A percentile compares a stretch with the other conserved stretches of the same genome.
phyloP scores from a whole-genome alignment of 2,888 invertebrate species.

The Dione vanillae region DNA sequence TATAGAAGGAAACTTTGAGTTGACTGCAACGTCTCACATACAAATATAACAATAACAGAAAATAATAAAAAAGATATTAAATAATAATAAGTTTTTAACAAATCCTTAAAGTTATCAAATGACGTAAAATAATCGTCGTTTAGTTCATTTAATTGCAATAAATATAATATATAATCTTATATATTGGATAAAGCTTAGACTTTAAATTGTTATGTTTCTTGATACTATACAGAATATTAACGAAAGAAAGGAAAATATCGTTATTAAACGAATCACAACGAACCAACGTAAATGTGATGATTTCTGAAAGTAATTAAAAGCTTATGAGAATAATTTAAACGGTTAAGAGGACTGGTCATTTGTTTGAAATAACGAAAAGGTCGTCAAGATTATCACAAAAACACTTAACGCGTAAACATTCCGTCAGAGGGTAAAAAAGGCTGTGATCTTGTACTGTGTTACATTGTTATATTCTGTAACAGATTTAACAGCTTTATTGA shows the following conservation, averaged over 20 bases:
- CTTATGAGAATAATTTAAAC: not conserved
- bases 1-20: not conserved
- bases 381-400: constrained; percentile 7
- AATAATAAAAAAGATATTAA: too few species aligned
- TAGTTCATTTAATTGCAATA: not conserved
- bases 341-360: not conserved
- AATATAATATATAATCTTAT: not conserved
- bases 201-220: too few species aligned
- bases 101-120: too few species aligned
- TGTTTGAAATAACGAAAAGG: not conserved
- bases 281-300: too few species aligned
- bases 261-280: too few species aligned
- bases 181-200: too few species aligned
- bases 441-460: not conserved
- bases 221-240: too few species aligned
- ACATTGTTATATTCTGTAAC: not conserved
- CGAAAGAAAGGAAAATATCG: too few species aligned
- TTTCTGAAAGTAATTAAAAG: too few species aligned
- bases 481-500: not conserved
- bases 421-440: not conserved
- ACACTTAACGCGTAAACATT: constrained; percentile 10
- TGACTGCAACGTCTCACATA: not conserved
- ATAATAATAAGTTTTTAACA: too few species aligned
- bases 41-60: too few species aligned
- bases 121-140: not conserved